phyloP scores from a whole-genome alignment of 2,888 invertebrate genomes.

The Stenoptilia bipunctidactyla region DNA sequence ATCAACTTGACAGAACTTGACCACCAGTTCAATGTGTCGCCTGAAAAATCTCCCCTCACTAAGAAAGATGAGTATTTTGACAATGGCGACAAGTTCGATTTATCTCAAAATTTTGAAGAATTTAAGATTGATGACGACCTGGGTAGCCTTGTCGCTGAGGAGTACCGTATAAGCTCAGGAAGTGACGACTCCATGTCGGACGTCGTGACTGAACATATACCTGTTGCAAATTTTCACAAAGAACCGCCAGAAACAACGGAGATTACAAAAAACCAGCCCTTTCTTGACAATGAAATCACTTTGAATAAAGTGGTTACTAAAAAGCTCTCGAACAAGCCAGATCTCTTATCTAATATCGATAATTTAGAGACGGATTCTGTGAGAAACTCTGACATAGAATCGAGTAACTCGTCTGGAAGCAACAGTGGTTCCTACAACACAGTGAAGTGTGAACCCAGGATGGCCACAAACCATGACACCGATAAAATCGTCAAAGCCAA shows the following conservation, averaged over 20 bases:
- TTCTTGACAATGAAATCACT: constrained; percentile 35
- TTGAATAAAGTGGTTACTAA: constrained; percentile 39
- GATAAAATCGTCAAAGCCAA: constrained; percentile 46
- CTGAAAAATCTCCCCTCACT: constrained; percentile 29
- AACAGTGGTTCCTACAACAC: constrained; percentile 61
- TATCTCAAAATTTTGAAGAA: constrained; percentile 84
- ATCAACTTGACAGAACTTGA: constrained; percentile 58
- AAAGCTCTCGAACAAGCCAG: constrained; percentile 65
- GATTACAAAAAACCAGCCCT: constrained; percentile 30
- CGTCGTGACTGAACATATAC: constrained; percentile 47
- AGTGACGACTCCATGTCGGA: constrained; percentile 62
- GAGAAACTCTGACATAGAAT: constrained; percentile 78
- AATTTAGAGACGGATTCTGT: constrained; percentile 71
- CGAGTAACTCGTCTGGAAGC: constrained; percentile 68
- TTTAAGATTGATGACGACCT: constrained; percentile 83
- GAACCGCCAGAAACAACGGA: constrained; percentile 30
- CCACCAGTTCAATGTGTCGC: constrained; percentile 48
- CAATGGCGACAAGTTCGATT: constrained; percentile 74
- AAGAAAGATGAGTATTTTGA: constrained; percentile 59
- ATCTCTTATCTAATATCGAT: constrained; percentile 67
- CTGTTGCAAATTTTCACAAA: constrained; percentile 47
- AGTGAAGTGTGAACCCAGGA: constrained; percentile 55
- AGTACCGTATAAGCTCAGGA: constrained; percentile 64
- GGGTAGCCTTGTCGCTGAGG: constrained; percentile 58
- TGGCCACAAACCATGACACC: constrained; percentile 39